Conservation (phyloP, 2,113 vertebrate genomes). For the Syrmaticus mikado region DNA sequence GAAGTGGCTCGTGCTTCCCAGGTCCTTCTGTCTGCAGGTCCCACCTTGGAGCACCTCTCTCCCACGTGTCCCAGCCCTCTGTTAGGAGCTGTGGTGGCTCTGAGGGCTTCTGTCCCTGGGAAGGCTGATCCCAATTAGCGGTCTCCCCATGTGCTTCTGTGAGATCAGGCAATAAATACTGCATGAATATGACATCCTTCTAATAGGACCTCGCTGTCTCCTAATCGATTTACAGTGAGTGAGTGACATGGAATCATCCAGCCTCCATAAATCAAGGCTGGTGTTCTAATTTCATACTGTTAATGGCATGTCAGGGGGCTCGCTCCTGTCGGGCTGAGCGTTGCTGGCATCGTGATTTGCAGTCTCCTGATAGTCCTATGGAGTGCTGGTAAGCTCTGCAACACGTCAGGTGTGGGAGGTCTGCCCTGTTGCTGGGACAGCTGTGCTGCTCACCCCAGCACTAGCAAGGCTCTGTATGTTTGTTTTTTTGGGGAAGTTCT, state of each 20-base stretch:
- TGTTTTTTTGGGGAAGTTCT: neutral
- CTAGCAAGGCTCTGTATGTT: neutral
- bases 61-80: neutral
- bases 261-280: neutral
- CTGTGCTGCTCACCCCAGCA: neutral
- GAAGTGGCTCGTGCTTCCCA: neutral
- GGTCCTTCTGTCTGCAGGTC: neutral
- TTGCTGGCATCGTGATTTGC: neutral
- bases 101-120: neutral
- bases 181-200: neutral
- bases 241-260: neutral
- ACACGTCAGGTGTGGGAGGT: neutral
- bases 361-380: neutral
- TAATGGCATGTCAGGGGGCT: neutral
- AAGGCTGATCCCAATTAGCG: neutral
- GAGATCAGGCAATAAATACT: constrained; percentile 3
- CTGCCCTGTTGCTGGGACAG: neutral
- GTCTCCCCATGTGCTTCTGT: neutral
- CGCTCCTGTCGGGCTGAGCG: neutral
- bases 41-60: neutral
- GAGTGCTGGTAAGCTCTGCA: neutral
- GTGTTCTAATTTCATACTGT: neutral
- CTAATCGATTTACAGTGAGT: constrained; percentile 30
- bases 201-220: neutral
- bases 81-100: neutral